A percentile compares a stretch with the other conserved stretches of the same genome.
Evolutionary conservation across 23 tunicate genomes (phyloP).

Genomic region (Halocynthia aurantium): DNA sequence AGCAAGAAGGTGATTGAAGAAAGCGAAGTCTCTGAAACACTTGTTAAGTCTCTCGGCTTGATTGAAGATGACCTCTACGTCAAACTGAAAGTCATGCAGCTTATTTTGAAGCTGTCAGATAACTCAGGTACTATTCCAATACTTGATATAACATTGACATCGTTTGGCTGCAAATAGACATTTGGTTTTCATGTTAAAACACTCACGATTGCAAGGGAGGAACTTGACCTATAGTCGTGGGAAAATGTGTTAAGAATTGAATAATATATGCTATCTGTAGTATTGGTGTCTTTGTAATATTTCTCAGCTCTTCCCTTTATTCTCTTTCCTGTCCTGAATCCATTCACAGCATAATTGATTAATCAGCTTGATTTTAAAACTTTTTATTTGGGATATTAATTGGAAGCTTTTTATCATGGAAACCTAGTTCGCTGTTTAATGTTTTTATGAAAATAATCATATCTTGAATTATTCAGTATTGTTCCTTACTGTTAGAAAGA

Average conservation of each 20-base stretch:
- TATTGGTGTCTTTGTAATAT: no score
- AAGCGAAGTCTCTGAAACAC: slow-evolving; percentile 81
- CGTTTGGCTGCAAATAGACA: not conserved
- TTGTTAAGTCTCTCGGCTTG: slow-evolving; percentile 63
- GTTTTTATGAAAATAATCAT: no score
- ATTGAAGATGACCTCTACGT: slow-evolving; percentile 45
- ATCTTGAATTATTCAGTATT: no score
- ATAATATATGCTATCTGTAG: not conserved
- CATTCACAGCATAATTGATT: no score
- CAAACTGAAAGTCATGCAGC: slow-evolving; percentile 60
- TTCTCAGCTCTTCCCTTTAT: no score
- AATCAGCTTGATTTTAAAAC: no score
- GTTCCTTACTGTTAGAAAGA: no score
- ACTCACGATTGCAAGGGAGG: not conserved
- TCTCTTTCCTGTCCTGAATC: no score
- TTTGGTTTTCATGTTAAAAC: not conserved
- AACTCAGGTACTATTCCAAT: slow-evolving; percentile 33
- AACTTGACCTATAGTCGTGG: not conserved
- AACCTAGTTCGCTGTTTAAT: no score
- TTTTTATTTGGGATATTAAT: no score
- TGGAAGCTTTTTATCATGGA: no score
- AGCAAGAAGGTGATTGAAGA: slow-evolving; percentile 51
- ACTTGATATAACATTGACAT: not conserved
- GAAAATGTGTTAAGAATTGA: not conserved
- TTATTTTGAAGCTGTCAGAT: slow-evolving; percentile 50